Evolutionary conservation across 2,888 invertebrate genomes (phyloP).

Genomic region (Drosophila prostipennis): DNA sequence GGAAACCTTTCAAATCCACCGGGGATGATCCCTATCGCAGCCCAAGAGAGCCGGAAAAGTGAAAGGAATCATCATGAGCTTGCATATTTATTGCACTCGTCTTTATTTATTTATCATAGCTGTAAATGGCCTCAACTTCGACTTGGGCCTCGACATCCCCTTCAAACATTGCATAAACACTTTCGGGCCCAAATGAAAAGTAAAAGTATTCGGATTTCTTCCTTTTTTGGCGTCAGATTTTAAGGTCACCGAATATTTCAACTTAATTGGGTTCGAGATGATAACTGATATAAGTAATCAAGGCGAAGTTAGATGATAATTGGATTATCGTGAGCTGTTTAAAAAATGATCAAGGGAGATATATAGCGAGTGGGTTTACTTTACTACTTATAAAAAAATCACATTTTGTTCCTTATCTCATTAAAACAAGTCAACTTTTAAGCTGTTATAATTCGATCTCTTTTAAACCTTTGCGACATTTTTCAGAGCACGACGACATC

Average conservation of each 20-base stretch:
- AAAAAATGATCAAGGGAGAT: not conserved
- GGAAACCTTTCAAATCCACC: constrained; percentile 49
- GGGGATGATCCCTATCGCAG: constrained; percentile 59
- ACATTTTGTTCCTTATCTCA: too few species aligned
- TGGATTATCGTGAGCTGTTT: constrained; percentile 7
- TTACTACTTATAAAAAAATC: not conserved
- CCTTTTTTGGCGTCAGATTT: constrained; percentile 28
- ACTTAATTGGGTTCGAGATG: constrained; percentile 34
- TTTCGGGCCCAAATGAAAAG: constrained; percentile 48
- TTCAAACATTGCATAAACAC: constrained; percentile 65
- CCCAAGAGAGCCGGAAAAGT: constrained; percentile 55
- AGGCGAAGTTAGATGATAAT: not conserved
- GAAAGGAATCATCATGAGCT: constrained; percentile 71
- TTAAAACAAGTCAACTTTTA: not conserved
- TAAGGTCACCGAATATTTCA: constrained; percentile 35
- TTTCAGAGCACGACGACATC: constrained; percentile 81
- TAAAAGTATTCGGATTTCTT: constrained; percentile 57
- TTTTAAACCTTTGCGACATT: not conserved
- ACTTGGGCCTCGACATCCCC: constrained; percentile 51
- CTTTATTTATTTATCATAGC: constrained; percentile 51
- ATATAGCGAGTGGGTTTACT: not conserved
- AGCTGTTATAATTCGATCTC: too few species aligned
- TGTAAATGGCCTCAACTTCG: constrained; percentile 41
- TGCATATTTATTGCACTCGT: constrained; percentile 67
- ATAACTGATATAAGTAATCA: constrained; percentile 16